These are phyloP conservation scores for Lingula anatina DNA, from an alignment of 2,888 invertebrate species.

Conservation along the genomic window DNA sequence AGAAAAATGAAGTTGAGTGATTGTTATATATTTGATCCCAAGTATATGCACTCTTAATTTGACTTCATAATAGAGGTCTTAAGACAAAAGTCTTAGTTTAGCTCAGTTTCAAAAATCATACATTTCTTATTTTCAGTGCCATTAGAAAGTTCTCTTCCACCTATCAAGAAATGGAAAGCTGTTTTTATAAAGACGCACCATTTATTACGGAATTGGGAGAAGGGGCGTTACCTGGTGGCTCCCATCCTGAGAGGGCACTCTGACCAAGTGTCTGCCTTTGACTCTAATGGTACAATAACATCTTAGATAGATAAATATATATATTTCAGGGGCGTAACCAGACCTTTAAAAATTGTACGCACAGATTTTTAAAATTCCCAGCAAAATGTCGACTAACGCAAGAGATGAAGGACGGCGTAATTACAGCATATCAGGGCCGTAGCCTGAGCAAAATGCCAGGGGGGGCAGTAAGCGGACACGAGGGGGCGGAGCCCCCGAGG, in stretches of 20 bases:
- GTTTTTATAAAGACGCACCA: constrained; percentile 34
- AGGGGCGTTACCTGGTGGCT: constrained; percentile 34
- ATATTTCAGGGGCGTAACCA: no score
- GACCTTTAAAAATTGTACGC: no score
- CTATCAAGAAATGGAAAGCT: constrained; percentile 41
- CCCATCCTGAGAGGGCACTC: constrained; percentile 34
- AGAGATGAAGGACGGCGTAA: no score
- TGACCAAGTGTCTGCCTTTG: constrained; percentile 38
- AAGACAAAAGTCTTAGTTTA: no score
- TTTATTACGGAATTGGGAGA: constrained; percentile 36
- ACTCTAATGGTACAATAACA: constrained; percentile 31
- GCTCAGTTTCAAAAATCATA: no score
- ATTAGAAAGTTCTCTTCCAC: constrained; percentile 23
- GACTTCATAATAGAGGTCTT: background rate
- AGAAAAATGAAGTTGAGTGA: no score
- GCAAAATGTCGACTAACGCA: no score
- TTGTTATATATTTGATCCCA: background rate
- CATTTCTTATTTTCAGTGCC: constrained; percentile 20
- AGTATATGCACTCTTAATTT: background rate
- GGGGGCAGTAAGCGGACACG: no score
- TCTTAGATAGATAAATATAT: background rate
- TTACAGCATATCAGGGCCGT: no score
- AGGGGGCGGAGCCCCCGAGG: no score
- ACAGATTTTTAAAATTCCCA: no score
- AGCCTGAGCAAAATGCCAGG: no score